Conservation (phyloP, 2,888 invertebrate species). For the Eristalis tenax region DNA sequence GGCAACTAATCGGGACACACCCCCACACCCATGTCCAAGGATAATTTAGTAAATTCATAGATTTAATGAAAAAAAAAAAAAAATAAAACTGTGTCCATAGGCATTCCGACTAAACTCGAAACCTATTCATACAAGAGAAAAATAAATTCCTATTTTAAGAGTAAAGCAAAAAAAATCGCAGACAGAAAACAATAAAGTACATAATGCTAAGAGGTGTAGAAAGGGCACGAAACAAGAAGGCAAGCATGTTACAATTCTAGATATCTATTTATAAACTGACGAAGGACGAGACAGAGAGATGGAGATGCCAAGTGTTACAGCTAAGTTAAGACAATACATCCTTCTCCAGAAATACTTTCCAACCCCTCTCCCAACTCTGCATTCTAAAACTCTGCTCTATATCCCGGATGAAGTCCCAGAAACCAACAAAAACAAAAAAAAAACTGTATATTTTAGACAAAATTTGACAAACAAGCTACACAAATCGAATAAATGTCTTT, state of each 20-base stretch:
- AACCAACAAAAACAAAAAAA: background rate
- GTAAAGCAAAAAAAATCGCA: constrained; percentile 31
- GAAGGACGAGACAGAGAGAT: background rate
- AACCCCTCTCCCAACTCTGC: background rate
- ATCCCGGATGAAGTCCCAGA: background rate
- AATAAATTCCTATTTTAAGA: constrained; percentile 59
- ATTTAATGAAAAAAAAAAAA: constrained; percentile 11
- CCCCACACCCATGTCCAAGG: background rate
- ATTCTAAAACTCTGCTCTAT: background rate
- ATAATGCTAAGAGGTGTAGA: constrained; percentile 48
- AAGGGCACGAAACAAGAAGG: constrained; percentile 7
- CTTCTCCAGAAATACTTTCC: background rate
- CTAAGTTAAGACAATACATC: constrained; percentile 64
- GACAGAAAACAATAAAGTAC: constrained; percentile 68
- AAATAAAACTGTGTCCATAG: constrained; percentile 29
- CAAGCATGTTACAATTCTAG: constrained; percentile 47
- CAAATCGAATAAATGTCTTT: constrained; percentile 33
- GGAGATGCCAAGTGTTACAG: constrained; percentile 32
- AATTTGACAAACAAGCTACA: constrained; percentile 3
- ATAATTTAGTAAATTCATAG: background rate
- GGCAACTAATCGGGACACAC: constrained; percentile 75
- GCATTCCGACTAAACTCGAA: constrained; percentile 36
- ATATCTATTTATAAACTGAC: constrained; percentile 54
- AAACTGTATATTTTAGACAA: constrained; percentile 42
- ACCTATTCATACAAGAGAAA: background rate